Percentiles rank a stretch among this genome's conserved stretches.
These are phyloP conservation scores for Electrona antarctica DNA, from an alignment of 2,113 vertebrate species.

Conservation along the genomic window DNA sequence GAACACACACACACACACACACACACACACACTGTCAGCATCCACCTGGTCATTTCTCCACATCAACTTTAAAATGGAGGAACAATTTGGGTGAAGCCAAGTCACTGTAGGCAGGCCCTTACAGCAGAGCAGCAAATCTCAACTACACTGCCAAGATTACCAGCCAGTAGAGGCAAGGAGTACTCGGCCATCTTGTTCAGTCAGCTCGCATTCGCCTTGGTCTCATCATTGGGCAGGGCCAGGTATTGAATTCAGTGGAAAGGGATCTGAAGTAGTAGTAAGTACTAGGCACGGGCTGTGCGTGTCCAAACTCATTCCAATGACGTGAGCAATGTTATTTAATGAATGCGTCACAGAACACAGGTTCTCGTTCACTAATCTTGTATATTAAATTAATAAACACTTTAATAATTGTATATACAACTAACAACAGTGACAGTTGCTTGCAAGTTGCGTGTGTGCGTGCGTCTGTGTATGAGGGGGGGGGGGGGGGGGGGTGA, in stretches of 20 bases:
- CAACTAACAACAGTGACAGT: too few species aligned
- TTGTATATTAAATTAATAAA: too few species aligned
- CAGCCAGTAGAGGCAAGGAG: conserved; percentile 56
- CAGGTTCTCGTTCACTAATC: too few species aligned
- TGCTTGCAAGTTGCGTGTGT: too few species aligned
- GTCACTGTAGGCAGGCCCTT: conserved; percentile 73
- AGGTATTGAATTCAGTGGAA: neutral
- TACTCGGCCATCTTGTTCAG: conserved; percentile 54
- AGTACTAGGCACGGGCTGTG: neutral
- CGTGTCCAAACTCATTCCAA: too few species aligned
- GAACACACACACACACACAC: conserved; percentile 30
- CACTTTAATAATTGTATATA: too few species aligned
- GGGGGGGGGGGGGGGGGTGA: too few species aligned
- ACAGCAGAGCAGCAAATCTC: conserved; percentile 74
- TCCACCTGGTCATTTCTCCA: conserved; percentile 38
- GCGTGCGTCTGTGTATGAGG: too few species aligned
- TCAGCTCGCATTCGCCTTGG: conserved; percentile 76
- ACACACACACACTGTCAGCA: conserved; percentile 50
- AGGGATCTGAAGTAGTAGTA: neutral
- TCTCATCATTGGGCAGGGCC: conserved; percentile 68
- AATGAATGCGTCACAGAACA: too few species aligned
- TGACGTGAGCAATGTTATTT: too few species aligned
- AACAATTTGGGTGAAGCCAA: conserved; percentile 24
- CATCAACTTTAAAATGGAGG: conserved; percentile 43
- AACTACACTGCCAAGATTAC: conserved; percentile 77